These are phyloP conservation scores for Sorex maritimensis DNA, from an alignment of 2,797 vertebrate species.

Conservation along the genomic window DNA sequence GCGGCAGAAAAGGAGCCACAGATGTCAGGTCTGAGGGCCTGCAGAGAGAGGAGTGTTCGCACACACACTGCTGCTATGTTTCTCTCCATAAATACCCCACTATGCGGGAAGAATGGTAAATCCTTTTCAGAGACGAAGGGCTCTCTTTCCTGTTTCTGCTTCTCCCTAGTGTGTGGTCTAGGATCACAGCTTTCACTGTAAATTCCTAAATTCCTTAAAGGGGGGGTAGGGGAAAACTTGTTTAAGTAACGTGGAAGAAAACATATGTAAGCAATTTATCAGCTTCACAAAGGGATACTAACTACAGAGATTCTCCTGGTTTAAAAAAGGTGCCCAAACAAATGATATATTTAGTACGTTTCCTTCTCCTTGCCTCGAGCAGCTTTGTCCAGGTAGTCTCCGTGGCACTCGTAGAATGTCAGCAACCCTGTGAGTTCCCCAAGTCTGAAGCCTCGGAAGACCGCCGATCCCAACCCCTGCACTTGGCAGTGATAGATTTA, in stretches of 20 bases:
- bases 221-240: not conserved
- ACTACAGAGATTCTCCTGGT: not conserved
- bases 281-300: conserved; percentile 4
- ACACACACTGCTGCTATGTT: not conserved
- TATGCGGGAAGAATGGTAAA: not conserved
- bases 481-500: not conserved
- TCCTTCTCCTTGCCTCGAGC: conserved; percentile 16
- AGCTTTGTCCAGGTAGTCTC: not conserved
- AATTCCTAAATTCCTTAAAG: conserved; percentile 42
- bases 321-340: not conserved
- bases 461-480: not conserved
- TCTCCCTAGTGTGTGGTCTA: not conserved
- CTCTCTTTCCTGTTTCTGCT: conserved; percentile 1
- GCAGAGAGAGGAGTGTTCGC: not conserved
- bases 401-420: not conserved
- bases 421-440: not conserved
- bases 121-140: conserved; percentile 5
- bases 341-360: not conserved
- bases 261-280: not conserved
- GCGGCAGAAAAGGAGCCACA: not conserved
- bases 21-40: not conserved
- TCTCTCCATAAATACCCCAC: not conserved
- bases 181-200: not conserved
- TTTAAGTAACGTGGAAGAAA: conserved; percentile 29
- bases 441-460: not conserved